Evolutionary conservation across 1,140 invertebrate species (phyloP), one percentile per base, ranked within the genome.

Genomic region (Chironomus tepperi): DNA sequence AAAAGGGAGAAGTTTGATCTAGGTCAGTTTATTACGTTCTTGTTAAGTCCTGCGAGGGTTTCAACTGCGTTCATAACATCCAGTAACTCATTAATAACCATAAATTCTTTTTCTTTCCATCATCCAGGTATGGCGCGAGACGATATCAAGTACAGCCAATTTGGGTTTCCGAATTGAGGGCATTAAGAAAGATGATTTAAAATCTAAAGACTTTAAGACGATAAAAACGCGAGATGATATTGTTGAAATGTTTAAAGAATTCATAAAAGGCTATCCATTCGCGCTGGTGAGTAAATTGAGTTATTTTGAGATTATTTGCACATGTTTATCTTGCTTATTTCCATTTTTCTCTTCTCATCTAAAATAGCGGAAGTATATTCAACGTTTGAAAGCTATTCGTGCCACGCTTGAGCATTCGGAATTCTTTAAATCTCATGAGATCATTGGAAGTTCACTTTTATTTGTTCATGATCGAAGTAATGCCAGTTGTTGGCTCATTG

Each of bases 101-200:
- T n/a, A n/a, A n/a, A n/a, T n/a, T n/a, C n/a, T n/a, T n/a, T n/a
- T n/a, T n/a, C n/a, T n/a, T n/a, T n/a, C n/a, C n/a, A 34, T 34
- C 5, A 2, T 57, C 2, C 47, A 70, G 65, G 65, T 97, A 18
- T 99, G 97, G 95, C 85, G 97, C 72, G 97, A 99, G 84, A 96
- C 95, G 7, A 97, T 98, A 79, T 98, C 95, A 21, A 98, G 96
- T 18, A 98, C 96, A 6, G 91, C 95, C 0, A 95, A 93, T 6
- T 85, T 98, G 24, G 97, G 96, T 74, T 99, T 99, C 84, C 86
- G 97, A 76, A 96, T 99, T 78, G 97, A 99, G 80, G 97, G 96
- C 7, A 93, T 98, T 75, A 94, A 94, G 83, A 91, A 91, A 77
- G 89, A 89, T 65, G 92, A 94, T 79, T 94, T 93, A 73, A 93